Percentiles rank a stretch among this genome's conserved stretches.
Conservation (phyloP, 2,888 invertebrate species). For the Microchrysa polita region DNA sequence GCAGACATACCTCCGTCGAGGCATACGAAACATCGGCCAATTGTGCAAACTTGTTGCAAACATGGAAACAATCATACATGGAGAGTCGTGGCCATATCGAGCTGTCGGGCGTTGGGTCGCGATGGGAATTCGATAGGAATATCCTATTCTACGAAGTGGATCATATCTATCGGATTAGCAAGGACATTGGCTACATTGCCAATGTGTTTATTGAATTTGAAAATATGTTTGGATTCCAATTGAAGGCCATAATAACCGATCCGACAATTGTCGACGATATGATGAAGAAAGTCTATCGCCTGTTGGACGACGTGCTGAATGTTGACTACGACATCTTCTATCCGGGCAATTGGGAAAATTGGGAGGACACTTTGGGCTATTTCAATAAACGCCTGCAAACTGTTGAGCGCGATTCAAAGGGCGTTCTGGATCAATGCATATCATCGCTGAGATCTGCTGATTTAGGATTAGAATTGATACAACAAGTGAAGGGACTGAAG, state of each 20-base stretch:
- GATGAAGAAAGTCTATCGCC: slow-evolving; percentile 79
- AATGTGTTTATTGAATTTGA: slow-evolving; percentile 86
- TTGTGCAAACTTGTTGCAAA: slow-evolving; percentile 61
- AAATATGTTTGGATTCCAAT: slow-evolving; percentile 86
- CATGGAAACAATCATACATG: slow-evolving; percentile 73
- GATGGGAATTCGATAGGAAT: slow-evolving; percentile 93
- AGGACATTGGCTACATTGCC: slow-evolving; percentile 81
- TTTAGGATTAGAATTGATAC: slow-evolving; percentile 80
- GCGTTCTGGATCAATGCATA: slow-evolving; percentile 88
- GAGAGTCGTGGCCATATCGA: slow-evolving; percentile 86
- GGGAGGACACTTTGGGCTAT: slow-evolving; percentile 83
- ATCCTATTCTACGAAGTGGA: slow-evolving; percentile 85
- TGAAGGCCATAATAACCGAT: slow-evolving; percentile 87
- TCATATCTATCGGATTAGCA: slow-evolving; percentile 82
- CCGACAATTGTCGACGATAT: slow-evolving; percentile 88
- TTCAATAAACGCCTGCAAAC: slow-evolving; percentile 79
- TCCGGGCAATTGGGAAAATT: slow-evolving; percentile 81
- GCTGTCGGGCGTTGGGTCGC: slow-evolving; percentile 80
- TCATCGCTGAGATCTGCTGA: slow-evolving; percentile 82
- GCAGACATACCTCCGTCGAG: slow-evolving; percentile 58
- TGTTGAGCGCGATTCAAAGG: slow-evolving; percentile 83
- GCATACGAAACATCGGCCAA: slow-evolving; percentile 60
- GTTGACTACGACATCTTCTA: slow-evolving; percentile 87
- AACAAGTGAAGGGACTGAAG: slow-evolving; percentile 82
- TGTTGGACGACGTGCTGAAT: slow-evolving; percentile 78